These are phyloP conservation scores for Drosophila mulleri DNA, from an alignment of 2,888 invertebrate species.

Conservation along the genomic window DNA sequence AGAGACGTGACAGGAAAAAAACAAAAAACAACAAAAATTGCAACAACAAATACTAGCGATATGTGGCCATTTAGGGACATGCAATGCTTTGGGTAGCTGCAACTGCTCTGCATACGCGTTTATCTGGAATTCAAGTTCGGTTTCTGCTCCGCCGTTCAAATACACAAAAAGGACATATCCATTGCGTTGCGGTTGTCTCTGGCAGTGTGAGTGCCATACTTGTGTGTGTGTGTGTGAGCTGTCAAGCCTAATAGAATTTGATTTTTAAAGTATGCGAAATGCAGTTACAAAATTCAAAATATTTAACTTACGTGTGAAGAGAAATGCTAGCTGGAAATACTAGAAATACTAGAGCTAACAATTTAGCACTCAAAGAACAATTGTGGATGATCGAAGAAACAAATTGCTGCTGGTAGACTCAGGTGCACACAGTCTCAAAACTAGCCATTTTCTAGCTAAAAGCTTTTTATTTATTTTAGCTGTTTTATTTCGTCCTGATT, in stretches of 20 bases:
- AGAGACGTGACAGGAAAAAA: conserved; percentile 10
- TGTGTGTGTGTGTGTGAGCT: conserved; percentile 7
- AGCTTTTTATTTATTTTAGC: too few species aligned
- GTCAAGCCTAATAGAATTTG: conserved; percentile 22
- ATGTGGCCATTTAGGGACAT: conserved; percentile 39
- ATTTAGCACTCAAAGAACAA: too few species aligned
- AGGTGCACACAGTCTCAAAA: too few species aligned
- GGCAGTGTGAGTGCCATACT: neutral
- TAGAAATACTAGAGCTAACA: too few species aligned
- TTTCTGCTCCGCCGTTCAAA: conserved; percentile 21
- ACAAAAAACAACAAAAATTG: conserved; percentile 1
- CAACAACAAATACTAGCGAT: conserved; percentile 16
- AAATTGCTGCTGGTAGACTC: too few species aligned
- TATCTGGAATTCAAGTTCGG: conserved; percentile 40
- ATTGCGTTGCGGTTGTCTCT: conserved; percentile 2
- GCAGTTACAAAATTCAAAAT: neutral
- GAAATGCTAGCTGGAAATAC: too few species aligned
- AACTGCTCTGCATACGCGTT: conserved; percentile 25
- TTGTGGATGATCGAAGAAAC: too few species aligned
- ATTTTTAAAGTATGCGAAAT: conserved; percentile 8
- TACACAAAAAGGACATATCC: conserved; percentile 50
- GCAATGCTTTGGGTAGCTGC: conserved; percentile 2
- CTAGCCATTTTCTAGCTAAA: too few species aligned
- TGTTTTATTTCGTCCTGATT: too few species aligned
- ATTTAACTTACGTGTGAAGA: too few species aligned